Base-by-base conservation (phyloP, 2,888 invertebrate genomes). In the Idaea aversata region DNA sequence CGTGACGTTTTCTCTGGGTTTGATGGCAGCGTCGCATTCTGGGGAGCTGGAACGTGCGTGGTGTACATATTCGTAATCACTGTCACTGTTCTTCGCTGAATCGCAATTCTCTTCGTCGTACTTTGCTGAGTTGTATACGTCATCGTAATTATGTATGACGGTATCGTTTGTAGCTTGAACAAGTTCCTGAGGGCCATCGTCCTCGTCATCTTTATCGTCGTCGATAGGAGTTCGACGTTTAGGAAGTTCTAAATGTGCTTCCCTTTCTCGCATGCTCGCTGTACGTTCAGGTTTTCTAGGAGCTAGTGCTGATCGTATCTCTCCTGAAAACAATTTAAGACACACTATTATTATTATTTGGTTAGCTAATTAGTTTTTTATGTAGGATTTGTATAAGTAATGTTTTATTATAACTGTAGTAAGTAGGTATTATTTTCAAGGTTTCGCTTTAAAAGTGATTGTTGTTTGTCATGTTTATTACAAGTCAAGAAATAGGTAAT, bases 261-360 rank as follows among this genome's bases (percentile, higher is more conserved):
- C 95, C 67, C 96, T 94, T 86, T 97, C 97, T 75, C 97, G 93
- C 96, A 97, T 96, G 83, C 97, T 97, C 61, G 97, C 97, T 16
- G 97, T 97, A 71, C 97, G 93, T 85, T 97, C 97, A 15, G 97
- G 97, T 87, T 97, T 98, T 66, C 96, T 94, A 15, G 97, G 96
- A 63, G 96, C 96, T 77, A 97, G 94, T 67, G 96, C 95, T 82
- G 96, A 97, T 84, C 97, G 94, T 75, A 97, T 96, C 93, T 97
- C 97, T 85, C 97, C 96, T 96, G 86, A 70, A 87, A 88, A 70
- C 67, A 65, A 66, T 67, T 67, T 70, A 67, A 47, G 67, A 64
- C 67, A 69, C 67, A 57, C 67, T 69, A 67, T 69, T 59, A 59
- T 34, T 25, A 62, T 36, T 47, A 65, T 36, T 38, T 38, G 35